Conservation (phyloP, 2,797 vertebrate species). For the Remorina albescens region DNA sequence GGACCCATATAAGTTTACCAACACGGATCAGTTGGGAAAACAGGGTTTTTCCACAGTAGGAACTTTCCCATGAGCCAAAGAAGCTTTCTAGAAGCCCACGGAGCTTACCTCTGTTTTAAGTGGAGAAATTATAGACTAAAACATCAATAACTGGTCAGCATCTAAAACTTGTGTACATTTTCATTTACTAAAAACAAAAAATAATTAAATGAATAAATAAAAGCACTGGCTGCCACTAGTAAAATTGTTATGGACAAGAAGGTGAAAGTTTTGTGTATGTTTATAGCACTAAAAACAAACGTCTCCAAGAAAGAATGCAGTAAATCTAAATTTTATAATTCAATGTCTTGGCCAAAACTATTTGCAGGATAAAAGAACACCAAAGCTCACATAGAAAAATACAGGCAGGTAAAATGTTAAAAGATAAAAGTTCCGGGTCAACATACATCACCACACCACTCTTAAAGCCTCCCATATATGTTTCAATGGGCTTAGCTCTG, state of each 20-base stretch:
- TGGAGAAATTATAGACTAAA: background rate
- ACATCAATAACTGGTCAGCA: background rate
- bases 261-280: background rate
- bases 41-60: background rate
- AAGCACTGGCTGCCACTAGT: background rate
- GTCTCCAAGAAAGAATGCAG: background rate
- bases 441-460: background rate
- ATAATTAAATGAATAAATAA: too few species aligned
- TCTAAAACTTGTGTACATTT: background rate
- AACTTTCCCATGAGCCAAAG: background rate
- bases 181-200: too few species aligned
- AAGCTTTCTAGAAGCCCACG: background rate
- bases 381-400: background rate
- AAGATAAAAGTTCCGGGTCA: background rate
- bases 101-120: background rate
- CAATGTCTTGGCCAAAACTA: too few species aligned
- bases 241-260: background rate
- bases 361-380: too few species aligned
- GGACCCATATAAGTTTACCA: background rate
- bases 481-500: background rate
- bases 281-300: background rate
- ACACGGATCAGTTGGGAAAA: background rate
- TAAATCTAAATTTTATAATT: background rate
- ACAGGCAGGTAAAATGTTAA: background rate
- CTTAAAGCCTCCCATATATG: background rate